These are phyloP conservation scores for Trichogramma pretiosum DNA, from an alignment of 1,140 invertebrate genomes.

Conservation along the genomic window DNA sequence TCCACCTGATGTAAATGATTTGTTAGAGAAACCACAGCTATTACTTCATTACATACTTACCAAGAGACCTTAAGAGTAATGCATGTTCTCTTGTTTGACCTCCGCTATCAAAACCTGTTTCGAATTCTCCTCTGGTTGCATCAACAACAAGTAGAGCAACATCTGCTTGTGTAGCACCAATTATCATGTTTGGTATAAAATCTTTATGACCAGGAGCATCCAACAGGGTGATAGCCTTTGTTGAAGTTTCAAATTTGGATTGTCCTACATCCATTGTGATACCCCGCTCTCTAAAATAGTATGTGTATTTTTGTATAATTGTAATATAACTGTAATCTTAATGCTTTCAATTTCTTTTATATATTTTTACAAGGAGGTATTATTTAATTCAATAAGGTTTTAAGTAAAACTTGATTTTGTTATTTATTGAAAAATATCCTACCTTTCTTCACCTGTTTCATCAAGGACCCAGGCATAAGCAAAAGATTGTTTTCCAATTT, in stretches of 20 bases:
- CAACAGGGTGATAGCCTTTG: slow-evolving; percentile 75
- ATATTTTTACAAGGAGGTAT: no score
- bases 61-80: slow-evolving; percentile 81
- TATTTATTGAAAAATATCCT: slow-evolving; percentile 15
- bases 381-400: no score
- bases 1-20: no score
- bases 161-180: slow-evolving; percentile 93
- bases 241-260: slow-evolving; percentile 85
- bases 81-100: slow-evolving; percentile 98
- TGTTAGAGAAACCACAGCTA: no score
- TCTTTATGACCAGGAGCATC: slow-evolving; percentile 98
- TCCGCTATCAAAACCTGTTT: slow-evolving; percentile 94
- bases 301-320: no score
- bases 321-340: no score
- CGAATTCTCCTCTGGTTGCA: slow-evolving; percentile 93
- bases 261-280: slow-evolving; percentile 97
- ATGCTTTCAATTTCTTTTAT: no score
- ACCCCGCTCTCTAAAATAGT: slow-evolving; percentile 54
- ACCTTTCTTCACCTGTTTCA: slow-evolving; percentile 95
- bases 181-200: slow-evolving; percentile 99
- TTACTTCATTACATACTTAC: slow-evolving; percentile 36
- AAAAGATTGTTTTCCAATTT: slow-evolving; percentile 96
- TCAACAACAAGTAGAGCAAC: slow-evolving; percentile 93
- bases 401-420: no score
- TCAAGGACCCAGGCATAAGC: slow-evolving; percentile 99